These are phyloP conservation scores for Phrynosoma platyrhinos DNA, from an alignment of 2,113 vertebrate species.

Conservation along the genomic window DNA sequence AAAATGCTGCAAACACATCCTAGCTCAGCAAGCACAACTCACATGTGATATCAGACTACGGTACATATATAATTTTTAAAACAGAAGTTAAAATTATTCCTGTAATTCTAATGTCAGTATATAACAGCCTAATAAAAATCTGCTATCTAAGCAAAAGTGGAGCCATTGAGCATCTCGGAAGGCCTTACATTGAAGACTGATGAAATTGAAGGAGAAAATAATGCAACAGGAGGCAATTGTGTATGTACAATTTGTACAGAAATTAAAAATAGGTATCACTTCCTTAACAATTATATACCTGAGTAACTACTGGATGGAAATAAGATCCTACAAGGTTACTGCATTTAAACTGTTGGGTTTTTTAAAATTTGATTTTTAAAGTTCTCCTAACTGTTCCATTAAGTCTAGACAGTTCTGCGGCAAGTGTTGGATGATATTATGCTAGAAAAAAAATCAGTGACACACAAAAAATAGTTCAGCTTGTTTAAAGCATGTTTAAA, in stretches of 20 bases:
- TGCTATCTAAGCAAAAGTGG: background rate
- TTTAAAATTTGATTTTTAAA: background rate
- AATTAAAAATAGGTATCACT: background rate
- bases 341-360: background rate
- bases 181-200: background rate
- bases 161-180: background rate
- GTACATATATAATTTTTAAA: background rate
- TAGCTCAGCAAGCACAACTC: background rate
- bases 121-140: background rate
- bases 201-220: background rate
- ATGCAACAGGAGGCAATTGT: background rate
- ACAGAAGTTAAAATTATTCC: background rate
- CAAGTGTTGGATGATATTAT: background rate
- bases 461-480: background rate
- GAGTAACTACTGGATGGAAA: background rate
- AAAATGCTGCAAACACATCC: background rate
- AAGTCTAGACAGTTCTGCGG: background rate
- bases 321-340: background rate
- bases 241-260: background rate
- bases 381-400: constrained; percentile 5
- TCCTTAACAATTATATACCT: background rate
- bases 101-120: background rate
- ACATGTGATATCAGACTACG: background rate
- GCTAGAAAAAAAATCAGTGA: background rate
- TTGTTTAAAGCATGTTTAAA: background rate